Base-by-base conservation (phyloP, 2,113 vertebrate genomes). In the Melanerpes formicivorus region DNA sequence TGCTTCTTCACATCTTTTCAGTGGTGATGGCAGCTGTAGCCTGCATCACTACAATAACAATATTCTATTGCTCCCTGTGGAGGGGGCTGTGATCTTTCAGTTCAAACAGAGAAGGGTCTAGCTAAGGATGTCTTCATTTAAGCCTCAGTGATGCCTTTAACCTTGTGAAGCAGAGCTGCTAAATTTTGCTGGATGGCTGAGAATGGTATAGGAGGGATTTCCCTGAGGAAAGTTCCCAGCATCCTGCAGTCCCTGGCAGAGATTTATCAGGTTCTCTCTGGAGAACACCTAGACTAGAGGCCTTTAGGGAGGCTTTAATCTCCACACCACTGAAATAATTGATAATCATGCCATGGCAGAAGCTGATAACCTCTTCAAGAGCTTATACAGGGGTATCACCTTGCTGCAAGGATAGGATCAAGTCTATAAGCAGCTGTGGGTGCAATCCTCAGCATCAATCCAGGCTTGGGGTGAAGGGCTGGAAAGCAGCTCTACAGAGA, bases 81-180 rank as follows among this genome's bases (percentile, higher is more conserved):
- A 52, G 22, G 63, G 40, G 63, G 64, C 78, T 84, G 70, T 32
- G 37, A 79, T 42, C 15, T 73, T 73, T 66, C 54, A 55, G 75
- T 87, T 80, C 65, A 62, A 83, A 21, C 4, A 74, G 27, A 25
- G 69, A 71, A n/a, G 4, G 18, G 8, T 10, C 50, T 40, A 79
- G 83, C 80, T 74, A 88, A 87, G 29, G 64, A 76, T 87, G 63
- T 62, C 84, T 95, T 96, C 40, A 44, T 81, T 83, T 44, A 71
- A 96, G 88, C 54, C 77, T 72, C 50, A 55, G 66, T 0, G 8
- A 34, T 87, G 66, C 55, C 63, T 78, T 80, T 65, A 26, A 77
- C 55, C 65, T 62, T 3, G 16, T 48, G 37, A 82, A 60, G 60
- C 5, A 37, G 19, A 82, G 70, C 70, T 88, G 77, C 77, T 80